These are phyloP conservation scores for Polyergus mexicanus DNA, from an alignment of 1,140 invertebrate species.

Conservation along the genomic window DNA sequence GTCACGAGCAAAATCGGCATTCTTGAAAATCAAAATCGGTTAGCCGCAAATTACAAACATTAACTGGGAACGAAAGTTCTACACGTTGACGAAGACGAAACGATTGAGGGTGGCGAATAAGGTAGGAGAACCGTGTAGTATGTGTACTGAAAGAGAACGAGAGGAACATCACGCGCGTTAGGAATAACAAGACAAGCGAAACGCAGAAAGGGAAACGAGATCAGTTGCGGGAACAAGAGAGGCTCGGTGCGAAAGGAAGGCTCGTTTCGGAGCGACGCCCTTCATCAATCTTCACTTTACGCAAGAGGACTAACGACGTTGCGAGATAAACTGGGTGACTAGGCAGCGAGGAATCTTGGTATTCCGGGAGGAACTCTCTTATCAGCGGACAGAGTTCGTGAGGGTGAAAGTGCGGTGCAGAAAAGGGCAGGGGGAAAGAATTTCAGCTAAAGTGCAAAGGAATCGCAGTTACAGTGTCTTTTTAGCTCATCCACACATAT, in stretches of 20 bases:
- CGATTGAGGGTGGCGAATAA: constrained; percentile 3
- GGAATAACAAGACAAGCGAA: constrained; percentile 21
- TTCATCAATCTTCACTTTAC: constrained; percentile 76
- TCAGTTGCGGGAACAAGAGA: not conserved
- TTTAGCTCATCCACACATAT: not conserved
- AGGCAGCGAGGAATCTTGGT: constrained; percentile 69
- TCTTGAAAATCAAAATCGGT: constrained; percentile 60
- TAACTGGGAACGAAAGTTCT: constrained; percentile 21
- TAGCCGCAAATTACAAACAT: constrained; percentile 63
- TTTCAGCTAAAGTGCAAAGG: constrained; percentile 43
- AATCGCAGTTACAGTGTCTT: constrained; percentile 44
- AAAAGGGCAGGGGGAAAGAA: constrained; percentile 24
- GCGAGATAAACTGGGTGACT: constrained; percentile 71
- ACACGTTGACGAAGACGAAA: constrained; percentile 34
- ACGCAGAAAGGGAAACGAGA: constrained; percentile 1
- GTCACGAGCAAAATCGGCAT: not conserved
- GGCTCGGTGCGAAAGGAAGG: not conserved
- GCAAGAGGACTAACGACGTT: constrained; percentile 73
- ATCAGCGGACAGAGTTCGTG: constrained; percentile 51
- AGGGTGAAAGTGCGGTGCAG: constrained; percentile 33
- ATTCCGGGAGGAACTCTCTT: constrained; percentile 71
- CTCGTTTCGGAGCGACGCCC: constrained; percentile 58
- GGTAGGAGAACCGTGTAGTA: not conserved
- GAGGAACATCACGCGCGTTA: not conserved
- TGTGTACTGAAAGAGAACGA: constrained; percentile 15